Conservation (phyloP, 2,797 vertebrate species). For the Nannoperca obscura region DNA sequence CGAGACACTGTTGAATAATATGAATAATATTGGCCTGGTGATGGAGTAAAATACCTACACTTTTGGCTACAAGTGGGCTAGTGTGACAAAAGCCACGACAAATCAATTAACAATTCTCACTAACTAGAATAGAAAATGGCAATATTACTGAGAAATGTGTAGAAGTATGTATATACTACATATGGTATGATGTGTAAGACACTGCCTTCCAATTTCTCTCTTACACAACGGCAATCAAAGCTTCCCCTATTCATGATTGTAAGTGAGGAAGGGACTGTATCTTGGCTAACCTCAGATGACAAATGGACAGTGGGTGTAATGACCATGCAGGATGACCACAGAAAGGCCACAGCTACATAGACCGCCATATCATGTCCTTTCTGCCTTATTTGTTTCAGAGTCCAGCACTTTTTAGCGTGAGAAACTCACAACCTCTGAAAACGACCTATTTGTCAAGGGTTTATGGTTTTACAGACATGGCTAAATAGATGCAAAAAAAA, state of each 20-base stretch:
- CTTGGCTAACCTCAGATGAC: slow-evolving; percentile 67
- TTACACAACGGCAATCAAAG: slow-evolving; percentile 17
- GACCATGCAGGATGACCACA: slow-evolving; percentile 72
- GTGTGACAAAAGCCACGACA: neutral
- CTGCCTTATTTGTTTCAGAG: slow-evolving; percentile 37
- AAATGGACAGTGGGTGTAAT: slow-evolving; percentile 73
- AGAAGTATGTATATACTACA: slow-evolving; percentile 2
- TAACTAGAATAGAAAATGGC: neutral
- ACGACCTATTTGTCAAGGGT: slow-evolving; percentile 35
- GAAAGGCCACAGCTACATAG: slow-evolving; percentile 47
- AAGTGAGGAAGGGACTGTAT: slow-evolving; percentile 33
- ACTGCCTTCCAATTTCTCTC: neutral
- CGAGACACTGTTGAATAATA: neutral
- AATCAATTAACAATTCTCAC: slow-evolving; percentile 12
- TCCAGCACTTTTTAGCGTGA: slow-evolving; percentile 53
- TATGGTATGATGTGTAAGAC: slow-evolving; percentile 16
- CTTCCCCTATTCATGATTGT: slow-evolving; percentile 42
- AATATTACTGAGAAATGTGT: slow-evolving; percentile 13
- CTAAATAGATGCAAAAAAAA: slow-evolving; percentile 13
- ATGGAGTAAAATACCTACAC: neutral
- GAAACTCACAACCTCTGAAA: slow-evolving; percentile 51
- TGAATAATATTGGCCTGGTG: neutral
- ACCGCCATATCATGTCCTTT: slow-evolving; percentile 58
- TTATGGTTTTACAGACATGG: slow-evolving; percentile 46
- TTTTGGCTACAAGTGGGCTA: neutral